These are phyloP conservation scores for Tipula lateralis DNA, from an alignment of 2,888 invertebrate species.

Conservation along the genomic window DNA sequence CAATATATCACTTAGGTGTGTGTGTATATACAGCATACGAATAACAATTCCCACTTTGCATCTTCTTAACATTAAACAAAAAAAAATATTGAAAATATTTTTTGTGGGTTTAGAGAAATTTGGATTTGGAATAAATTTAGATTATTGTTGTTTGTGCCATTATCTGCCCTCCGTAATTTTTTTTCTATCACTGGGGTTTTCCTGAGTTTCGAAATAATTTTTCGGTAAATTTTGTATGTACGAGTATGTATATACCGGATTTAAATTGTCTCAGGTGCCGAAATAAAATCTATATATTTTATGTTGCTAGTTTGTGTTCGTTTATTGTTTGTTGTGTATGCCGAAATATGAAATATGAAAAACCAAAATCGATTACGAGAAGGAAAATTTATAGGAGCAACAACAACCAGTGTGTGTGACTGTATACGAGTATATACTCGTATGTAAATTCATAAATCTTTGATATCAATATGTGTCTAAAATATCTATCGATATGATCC, in stretches of 20 bases:
- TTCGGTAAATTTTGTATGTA: too few species aligned
- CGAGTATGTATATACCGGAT: too few species aligned
- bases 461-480: background rate
- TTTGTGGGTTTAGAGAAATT: background rate
- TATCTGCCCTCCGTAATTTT: background rate
- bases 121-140: background rate
- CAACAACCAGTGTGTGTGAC: background rate
- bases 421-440: background rate
- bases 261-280: background rate
- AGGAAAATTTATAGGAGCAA: background rate
- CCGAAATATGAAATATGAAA: constrained; percentile 19
- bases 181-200: background rate
- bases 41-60: background rate
- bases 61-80: constrained; percentile 24
- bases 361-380: background rate
- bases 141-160: background rate
- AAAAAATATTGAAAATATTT: background rate
- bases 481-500: background rate
- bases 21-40: background rate
- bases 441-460: constrained; percentile 19
- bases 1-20: background rate
- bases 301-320: background rate
- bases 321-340: background rate
- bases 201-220: background rate
- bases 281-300: background rate